These are phyloP conservation scores for Stylophora pistillata DNA, from an alignment of 64 coral and sea anemone species.

Conservation along the genomic window DNA sequence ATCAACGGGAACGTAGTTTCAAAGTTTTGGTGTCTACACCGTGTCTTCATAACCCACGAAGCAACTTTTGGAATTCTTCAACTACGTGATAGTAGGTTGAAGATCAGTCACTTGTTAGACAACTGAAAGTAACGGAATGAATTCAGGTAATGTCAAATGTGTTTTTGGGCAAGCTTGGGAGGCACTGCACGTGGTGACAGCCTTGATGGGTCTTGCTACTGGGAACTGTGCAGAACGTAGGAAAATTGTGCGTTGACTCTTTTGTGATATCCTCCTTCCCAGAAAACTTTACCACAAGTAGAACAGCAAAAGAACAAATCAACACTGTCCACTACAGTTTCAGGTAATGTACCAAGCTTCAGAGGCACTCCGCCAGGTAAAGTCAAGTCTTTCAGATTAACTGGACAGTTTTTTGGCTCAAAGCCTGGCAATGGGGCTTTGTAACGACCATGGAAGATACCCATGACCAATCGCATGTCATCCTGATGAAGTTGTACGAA, in stretches of 20 bases:
- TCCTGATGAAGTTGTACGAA: constrained; percentile 71
- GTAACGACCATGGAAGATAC: constrained; percentile 30
- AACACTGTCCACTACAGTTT: constrained; percentile 48
- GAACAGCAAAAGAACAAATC: constrained; percentile 82
- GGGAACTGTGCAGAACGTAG: constrained; percentile 63
- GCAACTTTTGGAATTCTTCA: too few species aligned
- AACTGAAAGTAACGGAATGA: too few species aligned
- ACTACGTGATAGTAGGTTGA: too few species aligned
- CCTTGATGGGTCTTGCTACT: background rate
- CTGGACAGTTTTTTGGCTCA: constrained; percentile 39
- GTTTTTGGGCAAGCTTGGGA: too few species aligned
- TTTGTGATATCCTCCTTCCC: constrained; percentile 93
- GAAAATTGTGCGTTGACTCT: constrained; percentile 79
- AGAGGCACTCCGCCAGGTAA: constrained; percentile 70
- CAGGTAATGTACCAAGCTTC: constrained; percentile 66
- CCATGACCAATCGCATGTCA: constrained; percentile 74
- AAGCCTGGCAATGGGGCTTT: constrained; percentile 16
- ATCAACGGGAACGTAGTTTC: too few species aligned
- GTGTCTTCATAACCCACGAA: too few species aligned
- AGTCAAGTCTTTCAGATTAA: constrained; percentile 64
- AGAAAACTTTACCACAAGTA: constrained; percentile 88
- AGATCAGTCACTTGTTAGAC: too few species aligned
- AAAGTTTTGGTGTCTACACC: too few species aligned
- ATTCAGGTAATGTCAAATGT: too few species aligned
- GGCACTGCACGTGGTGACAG: too few species aligned